Evolutionary conservation across 2,797 vertebrate species (phyloP), one percentile per base, ranked within the genome.

Genomic region (Esox lucius): DNA sequence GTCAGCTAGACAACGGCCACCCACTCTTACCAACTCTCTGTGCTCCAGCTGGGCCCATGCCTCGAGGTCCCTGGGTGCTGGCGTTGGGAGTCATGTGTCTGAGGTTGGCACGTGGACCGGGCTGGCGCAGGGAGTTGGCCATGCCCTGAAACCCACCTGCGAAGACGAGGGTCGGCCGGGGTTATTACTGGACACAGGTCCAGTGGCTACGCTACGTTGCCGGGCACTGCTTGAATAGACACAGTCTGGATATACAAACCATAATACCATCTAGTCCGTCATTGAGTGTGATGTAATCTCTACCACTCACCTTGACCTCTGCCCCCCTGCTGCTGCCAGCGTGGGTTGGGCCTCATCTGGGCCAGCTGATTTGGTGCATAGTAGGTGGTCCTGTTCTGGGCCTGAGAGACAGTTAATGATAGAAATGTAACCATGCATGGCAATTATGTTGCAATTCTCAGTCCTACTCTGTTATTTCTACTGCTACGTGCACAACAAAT

Each of bases 281-380:
- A 46, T 3, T 13, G 42, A 11, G 42, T 13, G 2, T 9, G 0
- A 39, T 9, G 0, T 68, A 71, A 0, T 16, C 65, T 39, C 7
- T 28, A 24, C 2, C 9, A 64, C 65, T 91, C 87, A 97, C 98
- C 97, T 95, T 99, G 97, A 91, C 96, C 96, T 89, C 98, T 94
- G 74, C 97, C 96, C 22, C 97, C 96, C 78, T 95, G 94, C 85
- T 98, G 97, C 86, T 99, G 98, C 98, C 98, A 99, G 79, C 98
- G 91, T 65, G 96, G 96, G 90, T 95, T 98, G 80, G 98, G 98
- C 78, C 98, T 94, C 93, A 99, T 99, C 89, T 98, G 98, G 22
- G 97, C 93, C 89, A 99, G 90, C 46, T 99, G 98, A 91, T 96
- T 99, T 59, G 97, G 97, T 81, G 97, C 96, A 81, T 99, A 99